Evolutionary conservation across 2,888 invertebrate genomes (phyloP).

Genomic region (Thymelicus sylvestris): DNA sequence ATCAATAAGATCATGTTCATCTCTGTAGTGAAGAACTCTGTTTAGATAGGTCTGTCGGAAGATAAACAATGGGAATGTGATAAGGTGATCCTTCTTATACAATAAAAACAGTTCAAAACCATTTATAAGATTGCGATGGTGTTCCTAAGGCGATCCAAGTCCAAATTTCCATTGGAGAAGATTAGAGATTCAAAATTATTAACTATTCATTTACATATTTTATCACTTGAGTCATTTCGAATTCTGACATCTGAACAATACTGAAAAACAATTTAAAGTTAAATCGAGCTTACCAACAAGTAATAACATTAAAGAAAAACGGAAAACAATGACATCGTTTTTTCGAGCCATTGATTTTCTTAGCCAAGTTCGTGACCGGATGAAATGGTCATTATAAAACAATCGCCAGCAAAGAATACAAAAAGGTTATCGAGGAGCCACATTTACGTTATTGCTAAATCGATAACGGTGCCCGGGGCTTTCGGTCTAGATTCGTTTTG

Average conservation of each 20-base stretch:
- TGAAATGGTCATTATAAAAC: conserved; percentile 24
- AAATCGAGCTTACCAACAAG: not conserved
- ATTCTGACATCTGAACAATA: not conserved
- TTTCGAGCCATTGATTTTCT: conserved; percentile 9
- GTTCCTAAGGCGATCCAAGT: too few species aligned
- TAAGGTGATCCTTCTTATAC: too few species aligned
- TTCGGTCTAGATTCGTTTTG: not conserved
- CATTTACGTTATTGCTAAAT: conserved; percentile 20
- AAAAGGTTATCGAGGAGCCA: conserved; percentile 14
- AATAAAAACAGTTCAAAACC: too few species aligned
- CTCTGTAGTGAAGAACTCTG: too few species aligned
- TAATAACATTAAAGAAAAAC: not conserved
- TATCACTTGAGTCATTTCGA: not conserved
- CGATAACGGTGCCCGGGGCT: conserved; percentile 2
- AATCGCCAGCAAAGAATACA: conserved; percentile 19
- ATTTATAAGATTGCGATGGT: too few species aligned
- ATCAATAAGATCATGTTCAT: too few species aligned
- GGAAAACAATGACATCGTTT: conserved; percentile 12
- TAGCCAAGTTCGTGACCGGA: conserved; percentile 15
- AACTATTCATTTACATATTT: too few species aligned
- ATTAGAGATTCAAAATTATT: too few species aligned
- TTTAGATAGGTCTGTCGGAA: too few species aligned
- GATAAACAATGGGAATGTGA: too few species aligned
- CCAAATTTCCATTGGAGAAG: too few species aligned
- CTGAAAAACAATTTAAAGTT: not conserved